Base-by-base conservation (phyloP, 2,113 vertebrate genomes). In the Macrotus californicus region DNA sequence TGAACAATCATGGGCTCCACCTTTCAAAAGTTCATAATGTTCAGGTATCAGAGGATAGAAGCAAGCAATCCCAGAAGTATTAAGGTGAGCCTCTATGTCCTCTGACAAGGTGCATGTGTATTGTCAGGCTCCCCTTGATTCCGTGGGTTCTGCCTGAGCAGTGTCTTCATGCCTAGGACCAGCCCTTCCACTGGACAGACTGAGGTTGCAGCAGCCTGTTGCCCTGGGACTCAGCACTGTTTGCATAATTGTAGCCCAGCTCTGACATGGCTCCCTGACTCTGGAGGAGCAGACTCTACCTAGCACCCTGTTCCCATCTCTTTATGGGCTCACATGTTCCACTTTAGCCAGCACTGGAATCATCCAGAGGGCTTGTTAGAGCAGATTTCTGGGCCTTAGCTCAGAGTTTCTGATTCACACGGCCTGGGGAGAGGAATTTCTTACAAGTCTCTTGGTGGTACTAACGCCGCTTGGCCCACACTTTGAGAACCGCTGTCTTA, bases 51-150 rank as follows among this genome's bases (percentile, higher is more conserved):
- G 2, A 31, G 54, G 29, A 11, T 9, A 59, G 39, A 85, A 54
- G 48, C 6, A 29, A 64, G 48, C 13, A 34, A 7, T 12, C 59
- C 0, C 2, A 8, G 0, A 1, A 0, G 12, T 61, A 10, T 24
- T 43, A 31, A 2, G 0, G 31, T 36, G 10, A 29, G 2, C 31
- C 16, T 54, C n/a, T 12, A 0, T 8, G 15, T 10, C 64, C 24
- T 52, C 66, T 26, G 12, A 7, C 36, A 61, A 56, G 24, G 34
- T 8, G 8, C 24, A 3, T 2, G 2, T 26, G 36, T 22, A 6
- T 34, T 29, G 52, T 56, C 54, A 61, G 39, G 10, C 31, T 59
- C 19, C 7, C 0, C 21, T 7, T 22, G n/a, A 22, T 34, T 41
- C 34, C 8, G 0, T 3, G 12, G 0, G 29, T 10, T 79, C 48